Percentiles rank a stretch among this genome's conserved stretches.
Evolutionary conservation across 2,797 vertebrate species (phyloP).

Genomic region (Anas flavirostris): DNA sequence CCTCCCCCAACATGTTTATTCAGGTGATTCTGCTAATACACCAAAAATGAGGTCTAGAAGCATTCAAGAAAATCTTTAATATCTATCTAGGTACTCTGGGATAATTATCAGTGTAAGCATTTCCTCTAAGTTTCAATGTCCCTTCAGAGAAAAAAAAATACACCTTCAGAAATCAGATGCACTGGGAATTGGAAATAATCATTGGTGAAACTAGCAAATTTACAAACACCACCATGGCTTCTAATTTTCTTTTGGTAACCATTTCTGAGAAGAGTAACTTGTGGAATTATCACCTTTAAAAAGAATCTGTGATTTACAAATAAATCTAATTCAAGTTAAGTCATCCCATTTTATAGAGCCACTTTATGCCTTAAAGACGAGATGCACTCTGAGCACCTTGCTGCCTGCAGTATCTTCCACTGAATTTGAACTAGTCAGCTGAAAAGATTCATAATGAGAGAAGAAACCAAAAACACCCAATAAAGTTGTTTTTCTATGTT

Average conservation of each 20-base stretch:
- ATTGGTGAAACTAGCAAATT: not conserved
- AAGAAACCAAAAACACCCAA: not conserved
- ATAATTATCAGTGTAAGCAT: not conserved
- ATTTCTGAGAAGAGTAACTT: not conserved
- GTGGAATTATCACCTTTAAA: not conserved
- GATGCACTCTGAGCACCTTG: not conserved
- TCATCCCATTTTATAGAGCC: not conserved
- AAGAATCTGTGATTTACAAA: not conserved
- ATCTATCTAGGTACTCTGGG: not conserved
- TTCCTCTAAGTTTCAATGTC: not conserved
- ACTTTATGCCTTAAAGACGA: not conserved
- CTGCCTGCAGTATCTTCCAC: not conserved
- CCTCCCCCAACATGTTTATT: not conserved
- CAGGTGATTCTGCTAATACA: not conserved
- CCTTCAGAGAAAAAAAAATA: not conserved
- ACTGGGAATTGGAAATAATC: not conserved
- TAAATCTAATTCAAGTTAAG: not conserved
- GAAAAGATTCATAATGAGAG: not conserved
- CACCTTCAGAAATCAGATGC: not conserved
- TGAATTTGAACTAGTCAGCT: not conserved
- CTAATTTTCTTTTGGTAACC: not conserved
- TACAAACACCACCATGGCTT: not conserved
- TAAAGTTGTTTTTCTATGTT: not conserved
- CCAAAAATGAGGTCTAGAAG: not conserved
- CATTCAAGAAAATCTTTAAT: not conserved